A percentile compares a stretch with the other conserved stretches of the same genome.
phyloP scores from a whole-genome alignment of 2,888 invertebrate species.

The Drosophila longiperda region DNA sequence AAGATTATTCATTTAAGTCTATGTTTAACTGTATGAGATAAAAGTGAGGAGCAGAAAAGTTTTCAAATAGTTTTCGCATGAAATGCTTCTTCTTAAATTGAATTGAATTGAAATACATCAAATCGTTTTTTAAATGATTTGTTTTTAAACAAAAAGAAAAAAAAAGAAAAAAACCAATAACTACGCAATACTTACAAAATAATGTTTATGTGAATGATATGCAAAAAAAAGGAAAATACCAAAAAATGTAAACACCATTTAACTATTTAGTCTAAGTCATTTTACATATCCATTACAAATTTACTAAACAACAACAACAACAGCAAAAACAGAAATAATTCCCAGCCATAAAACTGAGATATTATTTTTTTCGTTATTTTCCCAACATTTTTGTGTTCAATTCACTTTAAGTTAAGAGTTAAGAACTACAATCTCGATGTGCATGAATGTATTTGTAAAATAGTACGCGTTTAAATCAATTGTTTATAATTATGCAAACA shows the following conservation, averaged over 20 bases:
- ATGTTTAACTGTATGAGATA: slow-evolving; percentile 60
- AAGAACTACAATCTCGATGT: slow-evolving; percentile 27
- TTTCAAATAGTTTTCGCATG: slow-evolving; percentile 57
- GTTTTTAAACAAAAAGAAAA: slow-evolving; percentile 9
- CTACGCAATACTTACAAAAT: slow-evolving; percentile 16
- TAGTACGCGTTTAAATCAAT: slow-evolving; percentile 62
- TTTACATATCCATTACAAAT: slow-evolving; percentile 69
- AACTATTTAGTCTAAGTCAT: slow-evolving; percentile 73
- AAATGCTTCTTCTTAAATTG: slow-evolving; percentile 66
- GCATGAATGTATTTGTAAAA: slow-evolving; percentile 38
- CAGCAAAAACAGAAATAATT: slow-evolving; percentile 6
- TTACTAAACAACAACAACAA: slow-evolving; percentile 1
- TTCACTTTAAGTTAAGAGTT: slow-evolving; percentile 28
- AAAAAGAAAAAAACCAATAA: slow-evolving; percentile 2
- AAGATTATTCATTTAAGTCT: slow-evolving; percentile 60
- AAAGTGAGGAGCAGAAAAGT: slow-evolving; percentile 30
- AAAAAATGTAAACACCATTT: slow-evolving; percentile 31
- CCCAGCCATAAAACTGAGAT: slow-evolving; percentile 75
- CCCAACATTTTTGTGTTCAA: slow-evolving; percentile 2
- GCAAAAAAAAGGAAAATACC: slow-evolving; percentile 8
- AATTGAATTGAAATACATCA: slow-evolving; percentile 16
- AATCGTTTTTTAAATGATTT: slow-evolving; percentile 28
- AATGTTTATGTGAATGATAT: slow-evolving; percentile 31
- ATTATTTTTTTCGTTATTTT: slow-evolving; percentile 34
- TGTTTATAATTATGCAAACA: slow-evolving; percentile 71